Conservation (phyloP, 2,113 vertebrate genomes). For the Burhinus oedicnemus region DNA sequence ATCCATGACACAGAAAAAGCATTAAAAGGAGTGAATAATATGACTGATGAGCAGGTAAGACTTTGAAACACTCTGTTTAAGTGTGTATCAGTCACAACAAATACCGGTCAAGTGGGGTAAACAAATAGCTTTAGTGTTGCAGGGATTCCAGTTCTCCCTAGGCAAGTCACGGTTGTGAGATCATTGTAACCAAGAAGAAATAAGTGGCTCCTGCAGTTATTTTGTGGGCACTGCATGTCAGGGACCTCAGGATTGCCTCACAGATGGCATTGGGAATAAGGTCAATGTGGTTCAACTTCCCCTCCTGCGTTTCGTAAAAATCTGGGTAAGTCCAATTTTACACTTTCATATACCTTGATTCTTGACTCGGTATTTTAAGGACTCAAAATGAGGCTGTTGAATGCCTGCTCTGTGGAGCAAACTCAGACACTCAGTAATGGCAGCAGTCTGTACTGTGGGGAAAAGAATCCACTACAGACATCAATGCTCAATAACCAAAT, state of each 20-base stretch:
- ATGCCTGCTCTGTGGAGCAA: neutral
- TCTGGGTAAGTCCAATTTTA: neutral
- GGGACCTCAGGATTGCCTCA: neutral
- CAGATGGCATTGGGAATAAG: neutral
- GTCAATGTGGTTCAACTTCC: neutral
- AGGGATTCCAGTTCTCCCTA: neutral
- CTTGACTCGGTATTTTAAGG: neutral
- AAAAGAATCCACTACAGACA: neutral
- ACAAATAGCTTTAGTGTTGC: neutral
- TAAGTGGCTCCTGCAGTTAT: neutral
- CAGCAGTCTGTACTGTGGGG: neutral
- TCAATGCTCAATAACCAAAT: neutral
- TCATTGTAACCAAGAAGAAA: neutral
- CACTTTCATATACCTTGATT: neutral
- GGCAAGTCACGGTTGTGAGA: neutral
- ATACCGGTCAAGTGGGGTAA: neutral
- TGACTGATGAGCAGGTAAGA: neutral
- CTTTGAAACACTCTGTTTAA: neutral
- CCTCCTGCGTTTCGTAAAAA: neutral
- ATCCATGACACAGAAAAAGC: neutral
- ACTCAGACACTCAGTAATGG: neutral
- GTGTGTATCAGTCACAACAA: neutral
- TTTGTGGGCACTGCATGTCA: neutral
- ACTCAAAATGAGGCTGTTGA: neutral
- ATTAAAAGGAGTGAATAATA: neutral